Conservation (phyloP, 2,888 invertebrate species). For the Cryptus armator region DNA sequence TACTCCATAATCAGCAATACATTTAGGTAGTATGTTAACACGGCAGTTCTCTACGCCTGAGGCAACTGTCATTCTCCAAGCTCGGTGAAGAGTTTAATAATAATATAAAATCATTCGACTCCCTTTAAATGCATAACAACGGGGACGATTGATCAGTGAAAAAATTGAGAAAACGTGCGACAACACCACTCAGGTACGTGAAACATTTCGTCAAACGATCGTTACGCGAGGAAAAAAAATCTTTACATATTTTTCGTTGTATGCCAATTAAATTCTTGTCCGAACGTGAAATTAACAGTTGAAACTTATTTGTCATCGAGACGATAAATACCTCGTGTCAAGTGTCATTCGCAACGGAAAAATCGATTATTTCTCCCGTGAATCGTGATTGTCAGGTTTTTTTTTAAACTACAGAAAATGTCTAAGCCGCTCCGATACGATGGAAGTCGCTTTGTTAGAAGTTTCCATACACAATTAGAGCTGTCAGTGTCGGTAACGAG, state of each 20-base stretch:
- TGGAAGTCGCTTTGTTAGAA: neutral
- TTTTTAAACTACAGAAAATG: neutral
- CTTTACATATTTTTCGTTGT: slow-evolving; percentile 31
- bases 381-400: neutral
- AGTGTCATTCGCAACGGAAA: neutral
- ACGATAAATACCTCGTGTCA: slow-evolving; percentile 25
- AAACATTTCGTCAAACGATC: neutral
- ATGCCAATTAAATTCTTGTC: slow-evolving; percentile 39
- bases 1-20: slow-evolving; percentile 1
- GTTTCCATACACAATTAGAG: neutral
- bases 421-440: neutral
- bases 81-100: slow-evolving; percentile 61
- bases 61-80: slow-evolving; percentile 81
- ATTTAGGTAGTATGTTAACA: slow-evolving; percentile 19
- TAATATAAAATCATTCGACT: slow-evolving; percentile 52
- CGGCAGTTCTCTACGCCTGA: slow-evolving; percentile 71
- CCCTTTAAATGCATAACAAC: slow-evolving; percentile 78
- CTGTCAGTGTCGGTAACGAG: neutral
- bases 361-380: neutral
- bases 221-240: neutral
- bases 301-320: slow-evolving; percentile 54
- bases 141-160: slow-evolving; percentile 73
- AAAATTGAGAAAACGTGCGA: slow-evolving; percentile 65
- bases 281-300: slow-evolving; percentile 8
- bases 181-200: slow-evolving; percentile 55